Evolutionary conservation across 2,113 vertebrate species (phyloP).

Genomic region (Beaufortia kweichowensis): DNA sequence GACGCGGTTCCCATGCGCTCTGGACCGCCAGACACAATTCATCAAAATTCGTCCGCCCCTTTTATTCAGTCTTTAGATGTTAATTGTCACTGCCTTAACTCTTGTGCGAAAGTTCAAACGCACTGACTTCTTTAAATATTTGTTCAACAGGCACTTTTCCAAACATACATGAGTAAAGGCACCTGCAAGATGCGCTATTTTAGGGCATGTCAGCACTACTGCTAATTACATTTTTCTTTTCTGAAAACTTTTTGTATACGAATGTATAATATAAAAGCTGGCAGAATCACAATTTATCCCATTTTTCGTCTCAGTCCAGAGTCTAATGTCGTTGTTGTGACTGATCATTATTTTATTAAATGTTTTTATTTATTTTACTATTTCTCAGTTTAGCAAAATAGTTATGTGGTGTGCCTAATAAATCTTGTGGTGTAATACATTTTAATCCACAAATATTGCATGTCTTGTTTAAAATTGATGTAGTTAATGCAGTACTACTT

Average conservation of each 20-base stretch:
- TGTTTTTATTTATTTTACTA: too few relatives aligned
- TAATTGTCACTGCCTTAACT: not conserved
- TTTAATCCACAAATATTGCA: not conserved
- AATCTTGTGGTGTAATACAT: too few relatives aligned
- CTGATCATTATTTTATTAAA: too few relatives aligned
- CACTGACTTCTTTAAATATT: not conserved
- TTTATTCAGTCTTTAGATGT: constrained; percentile 27
- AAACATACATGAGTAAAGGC: not conserved
- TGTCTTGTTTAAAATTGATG: not conserved
- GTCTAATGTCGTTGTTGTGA: too few relatives aligned
- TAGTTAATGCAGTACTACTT: not conserved
- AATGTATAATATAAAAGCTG: too few relatives aligned
- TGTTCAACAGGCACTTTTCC: not conserved
- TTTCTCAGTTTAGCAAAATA: too few relatives aligned
- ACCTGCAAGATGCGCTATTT: constrained; percentile 6
- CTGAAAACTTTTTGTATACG: too few relatives aligned
- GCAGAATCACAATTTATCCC: too few relatives aligned
- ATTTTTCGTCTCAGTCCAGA: too few relatives aligned
- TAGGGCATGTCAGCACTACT: not conserved
- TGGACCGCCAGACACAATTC: constrained; percentile 51
- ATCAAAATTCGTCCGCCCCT: constrained; percentile 51
- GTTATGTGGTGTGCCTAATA: too few relatives aligned
- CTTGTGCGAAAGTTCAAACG: not conserved
- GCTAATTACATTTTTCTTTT: not conserved
- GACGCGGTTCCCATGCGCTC: constrained; percentile 57